Percentiles rank a stretch among this genome's conserved stretches.
Evolutionary conservation across 2,888 invertebrate genomes (phyloP).

Genomic region (Piscicola geometra): DNA sequence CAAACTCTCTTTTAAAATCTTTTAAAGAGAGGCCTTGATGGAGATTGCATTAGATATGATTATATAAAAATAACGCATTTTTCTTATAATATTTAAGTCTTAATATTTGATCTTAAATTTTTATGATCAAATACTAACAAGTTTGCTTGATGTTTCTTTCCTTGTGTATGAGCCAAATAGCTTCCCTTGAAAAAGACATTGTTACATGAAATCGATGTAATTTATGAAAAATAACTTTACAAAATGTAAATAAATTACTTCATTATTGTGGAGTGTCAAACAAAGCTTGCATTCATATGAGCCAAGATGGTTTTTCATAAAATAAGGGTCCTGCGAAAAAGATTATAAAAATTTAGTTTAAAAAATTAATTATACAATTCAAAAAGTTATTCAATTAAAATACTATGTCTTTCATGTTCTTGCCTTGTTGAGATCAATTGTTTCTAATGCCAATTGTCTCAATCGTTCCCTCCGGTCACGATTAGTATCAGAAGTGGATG

Average conservation of each 20-base stretch:
- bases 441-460: conserved; percentile 90
- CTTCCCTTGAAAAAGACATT: conserved; percentile 67
- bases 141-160: conserved; percentile 97
- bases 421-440: conserved; percentile 89
- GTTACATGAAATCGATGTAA: too few species aligned
- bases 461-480: conserved; percentile 90
- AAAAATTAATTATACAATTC: too few species aligned
- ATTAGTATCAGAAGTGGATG: conserved; percentile 97
- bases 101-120: background rate
- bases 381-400: background rate
- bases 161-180: conserved; percentile 97
- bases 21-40: background rate
- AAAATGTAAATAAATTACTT: conserved; percentile 48
- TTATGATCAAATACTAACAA: conserved; percentile 58
- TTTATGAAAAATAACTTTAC: too few species aligned
- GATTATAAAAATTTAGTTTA: background rate
- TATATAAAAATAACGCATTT: too few species aligned
- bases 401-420: background rate
- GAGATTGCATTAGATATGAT: background rate
- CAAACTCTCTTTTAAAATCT: background rate
- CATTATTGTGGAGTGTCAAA: conserved; percentile 95
- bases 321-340: conserved; percentile 80
- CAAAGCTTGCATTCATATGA: conserved; percentile 99
- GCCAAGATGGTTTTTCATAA: conserved; percentile 98
- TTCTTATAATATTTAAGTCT: too few species aligned